Base-by-base conservation (phyloP, 2,113 vertebrate species). In the Ancistrus triradiatus region DNA sequence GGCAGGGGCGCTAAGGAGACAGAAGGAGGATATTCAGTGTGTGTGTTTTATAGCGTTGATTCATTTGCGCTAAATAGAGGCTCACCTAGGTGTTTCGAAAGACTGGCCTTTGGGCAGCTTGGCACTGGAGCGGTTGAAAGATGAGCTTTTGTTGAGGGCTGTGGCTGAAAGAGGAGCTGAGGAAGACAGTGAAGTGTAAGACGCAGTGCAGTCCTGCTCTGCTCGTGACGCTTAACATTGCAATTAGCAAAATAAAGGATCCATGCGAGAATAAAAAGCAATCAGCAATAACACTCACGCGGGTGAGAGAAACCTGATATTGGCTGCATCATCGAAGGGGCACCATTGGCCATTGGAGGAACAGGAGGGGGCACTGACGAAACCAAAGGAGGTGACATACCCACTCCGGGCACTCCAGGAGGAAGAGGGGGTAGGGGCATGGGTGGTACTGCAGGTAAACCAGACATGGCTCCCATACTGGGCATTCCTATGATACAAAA, bases 21-120 rank as follows among this genome's bases (percentile, higher is more conserved):
- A 73, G 1, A 22, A 22, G 13, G 6, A n/a, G 21, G 37, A 21
- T 7, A 55, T 13, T 59, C 13, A 19, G 28, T n/a, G 7, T 37
- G 46, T 42, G 38, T 38, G 8, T 49, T 13, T 1, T 3, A 1
- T 1, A 17, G 14, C 19, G 19, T 15, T 21, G 17, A 11, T 47
- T 5, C 43, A 3, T 42, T 3, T 40, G 7, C 67, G 7, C 18
- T 37, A 24, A 24, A 35, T 6, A 8, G 15, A 59, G 15, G 70
- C 90, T 79, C 77, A 98, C 96, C 90, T 88, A 21, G 92, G 80
- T 62, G 89, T 88, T 13, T 99, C 96, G 57, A 98, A 90, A 0
- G 96, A 98, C 2, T 92, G 86, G 21, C 88, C 94, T 83, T 98
- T 99, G 70, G 95, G 92, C 27, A 97, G 79, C 75, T 97, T 97